Evolutionary conservation across 2,113 vertebrate species (phyloP), one percentile per base, ranked within the genome.

Genomic region (Ceyx margarethae): DNA sequence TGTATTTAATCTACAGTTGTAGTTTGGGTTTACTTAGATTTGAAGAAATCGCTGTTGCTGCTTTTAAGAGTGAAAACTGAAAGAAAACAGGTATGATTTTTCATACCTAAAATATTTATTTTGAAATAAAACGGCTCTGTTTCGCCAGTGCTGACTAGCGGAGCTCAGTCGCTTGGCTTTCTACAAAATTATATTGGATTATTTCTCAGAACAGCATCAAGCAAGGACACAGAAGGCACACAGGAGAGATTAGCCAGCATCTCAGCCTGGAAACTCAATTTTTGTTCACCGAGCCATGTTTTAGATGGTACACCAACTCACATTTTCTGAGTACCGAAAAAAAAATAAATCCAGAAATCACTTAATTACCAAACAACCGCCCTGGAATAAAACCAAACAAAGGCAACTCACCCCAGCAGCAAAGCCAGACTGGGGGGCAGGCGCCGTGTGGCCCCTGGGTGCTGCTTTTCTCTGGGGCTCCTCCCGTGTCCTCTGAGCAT

Each of bases 81-180:
- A 58, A 18, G 82, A 75, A 85, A 71, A 90, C 12, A 87, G 88
- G 83, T 35, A 42, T 69, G 89, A 94, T 64, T 89, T 90, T 85
- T 81, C 77, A 84, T 45, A 81, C 35, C 81, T 87, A 76, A 89
- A 87, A 45, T 33, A 53, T 23, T 58, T 79, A 22, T 45, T 89
- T 91, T 64, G 66, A 85, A 94, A 91, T 29, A 35, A 17, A 71
- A 90, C 26, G 65, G 28, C 87, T 85, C 11, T 42, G 72, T 57
- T 72, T 62, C 85, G 42, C 87, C 22, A 18, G 42, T 26, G 42
- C 65, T 21, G 26, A 37, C 26, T 29, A 29, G 25, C 37, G 37
- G 53, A 48, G 35, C 35, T 60, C 4, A 54, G 16, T n/a, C 23
- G 28, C 29, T 21, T 45, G n/a, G 68, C 42, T 84, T 80, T 66